These are phyloP conservation scores for Anniella stebbinsi DNA, from an alignment of 2,797 vertebrate species.

Conservation along the genomic window DNA sequence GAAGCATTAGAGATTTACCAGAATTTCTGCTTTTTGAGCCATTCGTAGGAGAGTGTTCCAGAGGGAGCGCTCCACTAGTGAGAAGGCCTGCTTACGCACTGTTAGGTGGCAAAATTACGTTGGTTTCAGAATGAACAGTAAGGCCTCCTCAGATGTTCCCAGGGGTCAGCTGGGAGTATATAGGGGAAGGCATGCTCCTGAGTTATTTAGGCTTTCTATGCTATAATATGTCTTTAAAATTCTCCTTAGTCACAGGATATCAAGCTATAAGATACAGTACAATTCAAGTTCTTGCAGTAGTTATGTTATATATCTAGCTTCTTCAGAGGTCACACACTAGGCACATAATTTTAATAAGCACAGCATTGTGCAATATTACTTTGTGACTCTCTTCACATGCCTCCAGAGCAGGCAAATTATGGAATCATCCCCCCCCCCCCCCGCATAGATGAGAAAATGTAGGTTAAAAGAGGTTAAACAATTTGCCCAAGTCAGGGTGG, in stretches of 20 bases:
- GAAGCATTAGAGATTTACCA: too few relatives aligned
- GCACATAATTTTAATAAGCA: slow-evolving; percentile 7
- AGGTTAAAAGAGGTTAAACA: slow-evolving; percentile 23
- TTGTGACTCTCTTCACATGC: neutral
- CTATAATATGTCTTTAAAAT: neutral
- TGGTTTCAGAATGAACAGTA: too few relatives aligned
- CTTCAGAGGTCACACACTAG: too few relatives aligned
- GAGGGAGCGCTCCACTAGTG: too few relatives aligned
- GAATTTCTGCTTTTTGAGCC: too few relatives aligned
- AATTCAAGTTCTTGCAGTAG: neutral
- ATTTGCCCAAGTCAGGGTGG: neutral
- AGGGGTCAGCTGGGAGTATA: too few relatives aligned
- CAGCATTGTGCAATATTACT: slow-evolving; percentile 9
- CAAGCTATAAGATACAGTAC: neutral
- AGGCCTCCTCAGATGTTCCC: too few relatives aligned
- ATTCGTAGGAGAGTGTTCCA: too few relatives aligned
- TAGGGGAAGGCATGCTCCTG: too few relatives aligned
- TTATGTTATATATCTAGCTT: neutral
- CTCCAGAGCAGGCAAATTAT: neutral
- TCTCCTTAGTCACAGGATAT: neutral
- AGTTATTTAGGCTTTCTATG: too few relatives aligned
- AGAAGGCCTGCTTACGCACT: too few relatives aligned
- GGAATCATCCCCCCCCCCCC: slow-evolving; percentile 6
- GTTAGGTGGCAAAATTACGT: too few relatives aligned
- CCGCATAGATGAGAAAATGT: neutral